Base-by-base conservation (phyloP, 2,797 vertebrate species). In the Gouania willdenowi region DNA sequence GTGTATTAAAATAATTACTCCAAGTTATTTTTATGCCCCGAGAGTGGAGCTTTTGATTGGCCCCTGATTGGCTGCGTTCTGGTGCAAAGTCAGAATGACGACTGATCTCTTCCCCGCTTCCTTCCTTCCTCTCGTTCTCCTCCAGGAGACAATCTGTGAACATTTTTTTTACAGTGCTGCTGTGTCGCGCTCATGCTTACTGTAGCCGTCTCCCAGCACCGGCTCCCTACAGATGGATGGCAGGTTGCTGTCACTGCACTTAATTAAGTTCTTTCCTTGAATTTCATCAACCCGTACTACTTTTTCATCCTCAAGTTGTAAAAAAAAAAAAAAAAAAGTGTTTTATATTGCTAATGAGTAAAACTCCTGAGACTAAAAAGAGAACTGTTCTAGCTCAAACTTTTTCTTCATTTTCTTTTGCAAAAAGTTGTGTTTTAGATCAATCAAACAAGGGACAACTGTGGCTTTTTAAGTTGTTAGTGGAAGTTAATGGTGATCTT, bases 181-280 rank as follows among this genome's bases (percentile, higher is more conserved):
- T 35, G 53, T 37, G 6, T 10, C 28, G 1, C 51, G 69, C 71
- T 76, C 41, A 43, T 39, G 45, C 46, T 59, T 61, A 36, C 46
- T 37, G 38, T 31, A 2, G 56, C 65, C 48, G 50, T 73, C 75
- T 66, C 60, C 6, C 30, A 58, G 62, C 61, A 8, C 9, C 45
- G 16, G 47, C 59, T 75, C 66, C 53, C 51, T 9, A 37, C 40
- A 37, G 65, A 71, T 42, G 10, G 4, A 46, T 42, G 63, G 56
- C 64, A 74, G 66, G 75, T 73, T 74, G 57, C 67, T 65, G 72
- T 74, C 73, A 66, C 44, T 45, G 42, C 4, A 11, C 59, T 77
- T 83, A 78, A 83, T 75, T 73, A 85, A 81, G 68, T 76, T 65
- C 78, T 87, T 85, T 67, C 81, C 72, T 76, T 75, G 67, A 55